These are phyloP conservation scores for Galagoides demidoff DNA, from an alignment of 2,797 vertebrate genomes.

Conservation along the genomic window DNA sequence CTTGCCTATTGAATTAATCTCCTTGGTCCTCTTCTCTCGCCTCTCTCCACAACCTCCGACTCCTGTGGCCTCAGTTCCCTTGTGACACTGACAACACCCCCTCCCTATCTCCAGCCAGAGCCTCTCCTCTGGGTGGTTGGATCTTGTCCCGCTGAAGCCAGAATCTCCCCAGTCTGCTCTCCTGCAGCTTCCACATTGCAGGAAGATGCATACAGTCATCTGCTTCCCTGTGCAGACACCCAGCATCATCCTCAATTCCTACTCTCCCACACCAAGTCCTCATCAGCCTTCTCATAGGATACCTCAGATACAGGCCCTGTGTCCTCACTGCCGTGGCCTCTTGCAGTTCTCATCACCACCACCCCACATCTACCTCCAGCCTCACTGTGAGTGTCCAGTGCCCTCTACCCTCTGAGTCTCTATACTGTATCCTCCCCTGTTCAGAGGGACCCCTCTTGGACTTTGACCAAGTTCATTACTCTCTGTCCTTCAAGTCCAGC, in stretches of 20 bases:
- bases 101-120: background rate
- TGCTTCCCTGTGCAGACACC: background rate
- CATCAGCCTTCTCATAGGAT: background rate
- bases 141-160: background rate
- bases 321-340: background rate
- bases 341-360: background rate
- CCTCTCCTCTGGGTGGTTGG: background rate
- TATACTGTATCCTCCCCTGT: background rate
- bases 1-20: background rate
- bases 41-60: background rate
- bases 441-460: background rate
- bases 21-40: background rate
- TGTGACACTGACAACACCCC: rapidly evolving
- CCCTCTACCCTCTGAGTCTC: background rate
- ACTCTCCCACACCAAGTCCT: background rate
- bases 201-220: background rate
- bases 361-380: background rate
- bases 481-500: background rate
- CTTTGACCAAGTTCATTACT: background rate
- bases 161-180: background rate
- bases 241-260: background rate
- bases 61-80: background rate
- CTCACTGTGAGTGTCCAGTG: background rate
- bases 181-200: rapidly evolving
- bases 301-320: background rate